Conservation (phyloP, 2,113 vertebrate species). For the Lampris megalopsis region DNA sequence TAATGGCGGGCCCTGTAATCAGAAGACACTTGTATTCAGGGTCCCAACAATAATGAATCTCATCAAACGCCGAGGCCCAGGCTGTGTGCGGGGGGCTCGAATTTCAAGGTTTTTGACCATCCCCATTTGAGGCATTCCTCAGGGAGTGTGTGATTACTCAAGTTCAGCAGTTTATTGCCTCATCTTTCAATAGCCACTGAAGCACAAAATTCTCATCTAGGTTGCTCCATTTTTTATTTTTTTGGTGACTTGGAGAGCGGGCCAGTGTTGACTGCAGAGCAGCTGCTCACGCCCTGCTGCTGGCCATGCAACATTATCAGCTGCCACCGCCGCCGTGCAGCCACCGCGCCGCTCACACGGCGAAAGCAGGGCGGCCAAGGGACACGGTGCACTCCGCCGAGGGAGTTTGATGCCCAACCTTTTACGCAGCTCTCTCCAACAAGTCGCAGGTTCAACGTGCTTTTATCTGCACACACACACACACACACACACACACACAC, state of each 20-base stretch:
- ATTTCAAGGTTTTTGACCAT: constrained; percentile 99
- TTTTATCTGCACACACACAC: too few relatives aligned
- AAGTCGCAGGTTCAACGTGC: too few relatives aligned
- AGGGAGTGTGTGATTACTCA: constrained; percentile 98
- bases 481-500: too few relatives aligned
- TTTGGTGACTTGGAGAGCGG: constrained; percentile 88
- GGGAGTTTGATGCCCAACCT: constrained; percentile 57
- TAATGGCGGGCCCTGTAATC: constrained; percentile 94
- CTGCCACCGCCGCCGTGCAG: constrained; percentile 73
- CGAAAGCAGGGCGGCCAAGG: constrained; percentile 62
- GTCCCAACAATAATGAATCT: constrained; percentile 94
- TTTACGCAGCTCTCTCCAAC: too few relatives aligned
- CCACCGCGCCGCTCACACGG: constrained; percentile 66
- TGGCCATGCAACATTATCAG: constrained; percentile 75
- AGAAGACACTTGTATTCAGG: constrained; percentile 96
- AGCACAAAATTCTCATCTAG: constrained; percentile 99
- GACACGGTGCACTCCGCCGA: constrained; percentile 56
- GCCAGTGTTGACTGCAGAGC: constrained; percentile 93
- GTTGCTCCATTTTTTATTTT: constrained; percentile 85
- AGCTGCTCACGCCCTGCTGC: constrained; percentile 85
- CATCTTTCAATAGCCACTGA: constrained; percentile 99
- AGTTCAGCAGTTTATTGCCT: constrained; percentile 99
- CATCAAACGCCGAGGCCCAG: constrained; percentile 93
- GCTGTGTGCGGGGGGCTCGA: constrained; percentile 88
- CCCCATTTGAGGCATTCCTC: constrained; percentile 94